Conservation (phyloP, 2,113 vertebrate species). For the Vidua macroura region DNA sequence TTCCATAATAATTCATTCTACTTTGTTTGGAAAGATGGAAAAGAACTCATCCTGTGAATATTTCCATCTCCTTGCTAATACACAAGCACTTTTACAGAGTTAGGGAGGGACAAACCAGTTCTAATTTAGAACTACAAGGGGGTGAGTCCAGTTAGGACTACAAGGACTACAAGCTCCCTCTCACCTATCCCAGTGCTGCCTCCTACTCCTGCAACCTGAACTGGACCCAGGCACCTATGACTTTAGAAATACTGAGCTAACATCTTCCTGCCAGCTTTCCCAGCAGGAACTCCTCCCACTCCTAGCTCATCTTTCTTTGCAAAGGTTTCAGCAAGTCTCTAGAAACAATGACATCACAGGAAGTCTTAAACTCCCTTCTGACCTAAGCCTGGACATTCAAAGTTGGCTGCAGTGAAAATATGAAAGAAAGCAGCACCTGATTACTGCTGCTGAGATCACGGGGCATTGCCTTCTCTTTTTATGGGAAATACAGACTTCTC, state of each 20-base stretch:
- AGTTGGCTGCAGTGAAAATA: background rate
- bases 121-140: background rate
- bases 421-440: background rate
- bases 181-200: accelerated
- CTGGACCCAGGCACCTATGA: accelerated
- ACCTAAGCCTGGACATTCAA: background rate
- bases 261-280: background rate
- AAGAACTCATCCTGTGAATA: accelerated
- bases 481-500: background rate
- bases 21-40: background rate
- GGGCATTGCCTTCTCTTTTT: background rate
- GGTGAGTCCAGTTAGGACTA: background rate
- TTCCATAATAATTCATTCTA: background rate
- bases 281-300: background rate
- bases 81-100: background rate
- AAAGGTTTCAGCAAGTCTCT: background rate
- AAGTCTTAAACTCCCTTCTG: background rate
- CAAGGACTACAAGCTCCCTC: background rate
- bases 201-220: background rate
- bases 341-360: background rate
- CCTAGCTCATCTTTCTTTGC: background rate
- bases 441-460: background rate
- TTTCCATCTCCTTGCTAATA: background rate
- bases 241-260: background rate
- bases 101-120: background rate